Evolutionary conservation across 2,113 vertebrate genomes (phyloP).

Genomic region (Poicephalus gulielmi): DNA sequence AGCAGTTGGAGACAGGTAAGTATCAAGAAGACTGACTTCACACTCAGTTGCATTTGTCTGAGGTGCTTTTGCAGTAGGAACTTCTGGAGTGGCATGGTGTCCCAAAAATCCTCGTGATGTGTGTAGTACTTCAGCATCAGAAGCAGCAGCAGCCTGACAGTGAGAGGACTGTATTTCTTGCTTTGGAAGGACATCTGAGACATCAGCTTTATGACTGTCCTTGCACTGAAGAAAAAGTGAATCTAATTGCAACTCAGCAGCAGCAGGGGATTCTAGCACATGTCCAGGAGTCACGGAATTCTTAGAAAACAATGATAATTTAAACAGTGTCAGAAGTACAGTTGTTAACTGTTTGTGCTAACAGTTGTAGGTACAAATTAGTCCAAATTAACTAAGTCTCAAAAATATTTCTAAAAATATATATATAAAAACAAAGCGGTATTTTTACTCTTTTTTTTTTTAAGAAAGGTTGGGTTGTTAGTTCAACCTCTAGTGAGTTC

Average conservation of each 20-base stretch:
- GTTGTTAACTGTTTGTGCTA: not conserved
- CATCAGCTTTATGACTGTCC: conserved; percentile 19
- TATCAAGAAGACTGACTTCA: conserved; percentile 68
- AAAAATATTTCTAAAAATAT: not conserved
- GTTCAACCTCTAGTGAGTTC: not conserved
- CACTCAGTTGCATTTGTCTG: conserved; percentile 23
- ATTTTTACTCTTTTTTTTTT: not conserved
- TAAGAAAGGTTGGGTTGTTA: not conserved
- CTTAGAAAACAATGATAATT: conserved; percentile 48
- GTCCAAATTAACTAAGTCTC: not conserved
- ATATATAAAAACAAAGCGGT: not conserved
- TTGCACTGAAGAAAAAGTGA: conserved; percentile 61
- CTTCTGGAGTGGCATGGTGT: conserved; percentile 11
- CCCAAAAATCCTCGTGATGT: conserved; percentile 59
- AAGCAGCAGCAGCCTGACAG: conserved; percentile 51
- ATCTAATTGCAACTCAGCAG: conserved; percentile 42
- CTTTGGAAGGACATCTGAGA: not conserved
- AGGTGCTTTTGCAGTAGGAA: conserved; percentile 11
- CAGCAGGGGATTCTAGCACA: not conserved
- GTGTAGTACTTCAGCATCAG: not conserved
- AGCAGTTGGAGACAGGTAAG: conserved; percentile 79
- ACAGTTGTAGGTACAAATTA: not conserved
- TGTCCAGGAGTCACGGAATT: conserved; percentile 60
- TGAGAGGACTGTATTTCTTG: conserved; percentile 60
- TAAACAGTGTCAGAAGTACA: not conserved